Evolutionary conservation across 2,113 vertebrate genomes (phyloP), one percentile per base, ranked within the genome.

Genomic region (Cervus canadensis): DNA sequence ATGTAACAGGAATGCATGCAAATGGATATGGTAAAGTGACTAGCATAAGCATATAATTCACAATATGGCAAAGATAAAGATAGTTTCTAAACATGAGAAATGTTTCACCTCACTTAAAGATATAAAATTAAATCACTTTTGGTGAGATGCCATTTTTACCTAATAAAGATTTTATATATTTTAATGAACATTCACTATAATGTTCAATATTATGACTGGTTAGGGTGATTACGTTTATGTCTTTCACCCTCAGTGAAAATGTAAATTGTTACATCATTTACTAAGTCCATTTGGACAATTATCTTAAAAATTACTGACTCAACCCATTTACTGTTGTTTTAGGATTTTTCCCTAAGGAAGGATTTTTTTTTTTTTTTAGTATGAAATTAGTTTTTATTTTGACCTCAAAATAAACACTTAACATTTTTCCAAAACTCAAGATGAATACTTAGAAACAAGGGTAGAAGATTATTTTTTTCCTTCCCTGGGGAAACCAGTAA

Each of bases 311-410:
- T 93, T 90, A 96, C 52, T 92, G 56, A 87, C 26, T 92, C 64
- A 87, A 57, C 16, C 50, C 56, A 85, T 43, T 87, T 87, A 57
- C 87, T 96, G 33, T 92, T 57, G 9, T 93, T 67, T 87, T 67
- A 59, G 74, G 62, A 76, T 54, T 86, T 87, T 96, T 95, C 91
- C 56, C 25, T 84, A 71, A 92, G 52, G 83, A 93, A 89, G 26
- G 48, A 50, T 50, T 50, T 50, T 50, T 50, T 50, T 50, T 50
- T 50, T 50, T 50, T 50, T 50, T 50, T 98, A 98, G 98, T 99
- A 98, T 71, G 98, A 99, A 99, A 99, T 99, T 99, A 99, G 98
- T 95, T 98, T 99, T 99, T 99, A 99, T 99, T 99, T 98, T 99
- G 96, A 99, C 98, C 97, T 99, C 88, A 36, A 36, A 36, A 36